These are phyloP conservation scores for Elgaria multicarinata DNA, from an alignment of 2,113 vertebrate species.

Conservation along the genomic window DNA sequence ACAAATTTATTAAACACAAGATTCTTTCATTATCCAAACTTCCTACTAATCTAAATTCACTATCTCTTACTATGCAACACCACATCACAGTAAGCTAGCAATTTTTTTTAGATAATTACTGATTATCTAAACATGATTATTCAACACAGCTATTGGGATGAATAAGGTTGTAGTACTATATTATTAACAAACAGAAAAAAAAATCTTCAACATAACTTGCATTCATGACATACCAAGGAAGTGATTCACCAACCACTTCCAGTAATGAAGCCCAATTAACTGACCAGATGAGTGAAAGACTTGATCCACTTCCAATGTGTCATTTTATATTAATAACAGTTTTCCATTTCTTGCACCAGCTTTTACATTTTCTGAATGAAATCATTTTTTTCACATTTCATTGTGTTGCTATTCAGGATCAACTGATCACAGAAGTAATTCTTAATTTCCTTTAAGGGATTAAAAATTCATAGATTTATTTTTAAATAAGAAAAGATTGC, in stretches of 20 bases:
- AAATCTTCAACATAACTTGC: not conserved
- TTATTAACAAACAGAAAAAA: not conserved
- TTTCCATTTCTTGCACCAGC: not conserved
- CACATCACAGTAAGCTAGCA: not conserved
- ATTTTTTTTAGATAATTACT: not conserved
- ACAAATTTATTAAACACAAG: not conserved
- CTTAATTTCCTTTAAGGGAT: conserved; percentile 1
- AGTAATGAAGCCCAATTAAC: not conserved
- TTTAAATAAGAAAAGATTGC: not conserved
- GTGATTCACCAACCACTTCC: conserved; percentile 11
- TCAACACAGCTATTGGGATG: not conserved
- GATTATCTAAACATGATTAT: not conserved
- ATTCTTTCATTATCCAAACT: not conserved
- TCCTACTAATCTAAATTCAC: not conserved
- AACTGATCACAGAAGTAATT: not conserved
- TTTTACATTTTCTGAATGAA: not conserved
- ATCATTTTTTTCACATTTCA: conserved; percentile 16
- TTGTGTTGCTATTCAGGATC: not conserved
- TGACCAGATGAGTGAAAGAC: not conserved
- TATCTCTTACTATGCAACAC: not conserved
- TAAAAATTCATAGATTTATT: not conserved
- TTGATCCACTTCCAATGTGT: not conserved
- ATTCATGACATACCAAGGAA: not conserved
- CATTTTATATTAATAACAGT: not conserved
- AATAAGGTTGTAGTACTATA: not conserved